phyloP scores from a whole-genome alignment of 30 jellyfish, hydroid and myxozoan genomes.

The Turritopsis dohrnii region DNA sequence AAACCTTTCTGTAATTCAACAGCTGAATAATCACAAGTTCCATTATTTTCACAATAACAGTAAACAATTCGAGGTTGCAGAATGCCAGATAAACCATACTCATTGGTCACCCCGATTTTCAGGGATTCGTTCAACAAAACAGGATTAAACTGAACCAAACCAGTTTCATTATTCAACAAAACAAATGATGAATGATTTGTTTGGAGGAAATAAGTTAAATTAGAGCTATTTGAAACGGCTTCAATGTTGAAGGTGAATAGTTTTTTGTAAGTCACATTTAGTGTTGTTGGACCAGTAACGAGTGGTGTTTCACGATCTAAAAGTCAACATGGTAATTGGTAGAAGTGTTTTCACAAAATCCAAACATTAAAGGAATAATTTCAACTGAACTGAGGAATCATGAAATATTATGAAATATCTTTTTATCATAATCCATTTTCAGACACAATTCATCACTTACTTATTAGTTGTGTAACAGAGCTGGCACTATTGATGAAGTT shows the following conservation, averaged over 20 bases:
- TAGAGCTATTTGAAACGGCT: conserved; percentile 29
- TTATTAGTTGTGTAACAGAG: conserved; percentile 3
- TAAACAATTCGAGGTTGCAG: conserved; percentile 14
- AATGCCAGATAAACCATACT: conserved; percentile 7
- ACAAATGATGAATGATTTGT: conserved; percentile 28
- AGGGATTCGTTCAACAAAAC: background rate
- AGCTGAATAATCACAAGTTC: conserved; percentile 13
- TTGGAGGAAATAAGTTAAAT: conserved; percentile 23
- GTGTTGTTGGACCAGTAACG: conserved; percentile 23
- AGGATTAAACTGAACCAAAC: conserved; percentile 27
- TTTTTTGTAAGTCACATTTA: conserved; percentile 21
- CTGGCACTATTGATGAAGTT: conserved; percentile 13
- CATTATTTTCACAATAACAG: conserved; percentile 43
- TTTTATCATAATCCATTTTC: too few relatives aligned
- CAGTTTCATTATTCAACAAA: conserved; percentile 24
- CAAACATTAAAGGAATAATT: too few relatives aligned
- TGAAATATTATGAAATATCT: background rate
- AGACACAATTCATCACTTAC: background rate
- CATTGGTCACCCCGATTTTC: conserved; percentile 30
- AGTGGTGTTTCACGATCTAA: conserved; percentile 5
- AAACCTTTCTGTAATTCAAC: background rate
- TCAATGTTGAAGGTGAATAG: background rate
- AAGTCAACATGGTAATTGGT: background rate
- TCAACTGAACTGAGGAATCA: background rate
- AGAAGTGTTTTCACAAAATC: background rate